Evolutionary conservation across 2,797 vertebrate genomes (phyloP), one percentile per base, ranked within the genome.

Genomic region (Chiroxiphia lanceolata): DNA sequence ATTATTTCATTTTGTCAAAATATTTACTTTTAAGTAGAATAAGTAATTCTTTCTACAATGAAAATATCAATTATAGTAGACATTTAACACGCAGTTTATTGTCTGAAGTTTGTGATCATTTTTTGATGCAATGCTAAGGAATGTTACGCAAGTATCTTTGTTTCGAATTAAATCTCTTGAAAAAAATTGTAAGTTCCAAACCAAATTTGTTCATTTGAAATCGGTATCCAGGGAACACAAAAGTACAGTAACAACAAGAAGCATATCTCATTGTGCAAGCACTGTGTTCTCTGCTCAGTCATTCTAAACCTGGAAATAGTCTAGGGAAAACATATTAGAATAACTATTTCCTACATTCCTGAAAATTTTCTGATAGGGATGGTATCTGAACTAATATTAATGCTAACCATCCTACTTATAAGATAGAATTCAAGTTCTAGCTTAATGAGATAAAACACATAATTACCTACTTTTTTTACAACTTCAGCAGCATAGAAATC

Each of bases 11-110:
- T 89, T 68, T 8, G 18, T 53, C 64, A 87, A 64, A 57, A 40
- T 27, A 79, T 9, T 88, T 86, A 80, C 89, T 88, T 51, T 57
- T 51, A 74, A 81, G 13, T 47, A 29, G 94, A 95, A 95, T 88
- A 40, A 7, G 4, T 29, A 36, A 45, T 17, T 48, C 4, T 26
- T 90, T 60, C 54, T 56, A 59, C 11, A 21, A 7, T 54, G 38
- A 90, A 87, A 84, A 72, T 44, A 15, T 70, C 75, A 47, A 29
- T n/a, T 1, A 31, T 29, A 65, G 16, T 38, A 83, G 31, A 60
- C 29, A 72, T 40, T 86, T 53, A 72, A 38, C 25, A 68, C 38
- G 9, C 51, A 94, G 50, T 93, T 91, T 85, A 88, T 19, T 18
- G 1, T 59, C 59, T 78, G 45, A 82, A 67, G 51, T 74, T 89